Conservation (phyloP, 2,113 vertebrate genomes). For the Embiotoca jacksoni region DNA sequence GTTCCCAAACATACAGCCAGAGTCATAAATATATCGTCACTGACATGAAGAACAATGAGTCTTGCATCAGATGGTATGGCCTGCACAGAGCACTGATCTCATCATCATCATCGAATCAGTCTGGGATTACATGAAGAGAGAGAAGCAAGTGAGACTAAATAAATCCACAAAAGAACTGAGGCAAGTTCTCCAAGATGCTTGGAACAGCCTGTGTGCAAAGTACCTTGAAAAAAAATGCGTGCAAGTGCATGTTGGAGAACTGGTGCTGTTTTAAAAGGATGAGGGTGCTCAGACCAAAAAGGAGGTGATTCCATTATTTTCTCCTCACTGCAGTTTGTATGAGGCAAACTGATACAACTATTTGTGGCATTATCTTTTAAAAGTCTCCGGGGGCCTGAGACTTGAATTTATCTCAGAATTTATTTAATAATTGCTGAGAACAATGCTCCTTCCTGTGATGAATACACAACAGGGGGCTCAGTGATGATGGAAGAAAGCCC, state of each 20-base stretch:
- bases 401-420: not conserved
- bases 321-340: not conserved
- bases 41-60: slow-evolving; percentile 7
- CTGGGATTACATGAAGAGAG: slow-evolving; percentile 1
- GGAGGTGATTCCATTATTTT: not conserved
- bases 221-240: slow-evolving; percentile 3
- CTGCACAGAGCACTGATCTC: not conserved
- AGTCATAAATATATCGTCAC: slow-evolving; percentile 14
- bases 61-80: slow-evolving; percentile 13
- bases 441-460: slow-evolving; percentile 18
- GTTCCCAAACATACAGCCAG: not conserved
- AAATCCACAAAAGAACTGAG: slow-evolving; percentile 17
- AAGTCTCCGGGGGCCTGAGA: not conserved
- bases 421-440: slow-evolving; percentile 25
- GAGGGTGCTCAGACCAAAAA: not conserved
- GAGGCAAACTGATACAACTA: not conserved
- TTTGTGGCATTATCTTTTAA: not conserved
- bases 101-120: not conserved
- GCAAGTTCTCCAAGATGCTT: not conserved
- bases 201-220: slow-evolving; percentile 10
- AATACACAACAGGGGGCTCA: not conserved
- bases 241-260: slow-evolving; percentile 10
- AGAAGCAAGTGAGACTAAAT: not conserved
- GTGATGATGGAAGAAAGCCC: slow-evolving; percentile 15
- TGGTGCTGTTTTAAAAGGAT: not conserved